Conservation (phyloP, 2,113 vertebrate genomes). For the Alethe castanea region DNA sequence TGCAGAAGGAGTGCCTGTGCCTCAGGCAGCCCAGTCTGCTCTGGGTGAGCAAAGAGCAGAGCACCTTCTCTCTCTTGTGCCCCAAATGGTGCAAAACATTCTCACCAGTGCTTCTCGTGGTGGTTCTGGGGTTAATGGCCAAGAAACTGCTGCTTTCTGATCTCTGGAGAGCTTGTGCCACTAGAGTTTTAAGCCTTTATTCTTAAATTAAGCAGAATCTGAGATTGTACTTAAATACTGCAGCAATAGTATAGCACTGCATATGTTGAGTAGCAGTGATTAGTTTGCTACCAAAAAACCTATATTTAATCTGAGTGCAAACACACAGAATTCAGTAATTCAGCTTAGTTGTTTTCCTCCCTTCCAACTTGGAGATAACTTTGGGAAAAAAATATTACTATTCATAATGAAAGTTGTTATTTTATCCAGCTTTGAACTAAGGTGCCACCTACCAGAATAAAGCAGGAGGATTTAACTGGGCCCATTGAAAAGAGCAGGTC, state of each 20-base stretch:
- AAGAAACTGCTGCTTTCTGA: background rate
- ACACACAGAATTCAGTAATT: background rate
- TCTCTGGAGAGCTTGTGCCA: background rate
- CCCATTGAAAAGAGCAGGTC: background rate
- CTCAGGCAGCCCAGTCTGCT: background rate
- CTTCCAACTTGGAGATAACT: background rate
- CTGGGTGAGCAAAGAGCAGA: background rate
- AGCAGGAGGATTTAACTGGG: background rate
- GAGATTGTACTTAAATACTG: background rate
- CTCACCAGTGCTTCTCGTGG: background rate
- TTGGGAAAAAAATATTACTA: background rate
- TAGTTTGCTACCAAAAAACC: background rate
- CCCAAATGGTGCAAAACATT: background rate
- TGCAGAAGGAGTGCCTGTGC: background rate
- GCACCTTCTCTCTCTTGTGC: background rate
- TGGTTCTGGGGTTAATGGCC: background rate
- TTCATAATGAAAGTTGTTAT: background rate
- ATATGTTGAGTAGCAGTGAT: background rate
- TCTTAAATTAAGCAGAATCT: background rate
- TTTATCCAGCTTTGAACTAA: background rate
- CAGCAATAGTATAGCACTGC: background rate
- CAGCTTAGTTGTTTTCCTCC: background rate
- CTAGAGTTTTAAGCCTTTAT: background rate
- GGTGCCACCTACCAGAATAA: background rate
- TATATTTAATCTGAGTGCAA: background rate